Evolutionary conservation across 2,888 invertebrate genomes (phyloP), one percentile per base, ranked within the genome.

Genomic region (Ypsolopha sequella): DNA sequence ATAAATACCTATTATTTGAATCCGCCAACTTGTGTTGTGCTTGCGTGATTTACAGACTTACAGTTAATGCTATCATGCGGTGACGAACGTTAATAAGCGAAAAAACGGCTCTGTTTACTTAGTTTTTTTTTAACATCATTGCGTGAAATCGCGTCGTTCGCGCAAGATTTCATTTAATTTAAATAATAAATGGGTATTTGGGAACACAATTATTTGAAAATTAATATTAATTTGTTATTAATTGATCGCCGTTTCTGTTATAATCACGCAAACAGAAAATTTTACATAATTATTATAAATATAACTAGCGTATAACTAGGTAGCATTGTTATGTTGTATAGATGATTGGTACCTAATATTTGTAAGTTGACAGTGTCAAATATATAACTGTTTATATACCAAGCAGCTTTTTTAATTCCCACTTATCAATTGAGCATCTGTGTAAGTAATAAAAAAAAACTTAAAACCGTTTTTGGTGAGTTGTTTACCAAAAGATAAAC

Each of bases 361-460:
- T 77, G 70, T 77, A 78, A 79, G 72, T 81, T 84, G 84, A 81
- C 82, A 63, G 77, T 82, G 82, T 85, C 81, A 80, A 82, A 74
- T 80, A 82, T 73, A 75, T 77, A 79, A 77, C 50, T 43, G 79
- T 84, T 82, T 80, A 72, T 79, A 78, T 68, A 70, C 24, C 24
- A 24, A 24, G 24, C 24, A 24, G 4, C 2, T 24, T 24, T 24
- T 24, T 24, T 24, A 3, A 24, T 24, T 24, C 24, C 24, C 4
- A 24, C 24, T 24, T 24, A 4, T 4, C 24, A 24, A 3, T 24
- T 3, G 4, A 24, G 4, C 24, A 24, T 4, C 24, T 24, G 24
- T 24, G 24, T 24, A 3, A 4, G 2, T 24, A 24, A 24, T 24
- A 24, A 4, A 2, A 24, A 24, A 24, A 24, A 3, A 24, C 24